Percentiles rank a stretch among this genome's conserved stretches.
These are phyloP conservation scores for Caligus rogercresseyi DNA, from an alignment of 1,140 invertebrate species.

Conservation along the genomic window DNA sequence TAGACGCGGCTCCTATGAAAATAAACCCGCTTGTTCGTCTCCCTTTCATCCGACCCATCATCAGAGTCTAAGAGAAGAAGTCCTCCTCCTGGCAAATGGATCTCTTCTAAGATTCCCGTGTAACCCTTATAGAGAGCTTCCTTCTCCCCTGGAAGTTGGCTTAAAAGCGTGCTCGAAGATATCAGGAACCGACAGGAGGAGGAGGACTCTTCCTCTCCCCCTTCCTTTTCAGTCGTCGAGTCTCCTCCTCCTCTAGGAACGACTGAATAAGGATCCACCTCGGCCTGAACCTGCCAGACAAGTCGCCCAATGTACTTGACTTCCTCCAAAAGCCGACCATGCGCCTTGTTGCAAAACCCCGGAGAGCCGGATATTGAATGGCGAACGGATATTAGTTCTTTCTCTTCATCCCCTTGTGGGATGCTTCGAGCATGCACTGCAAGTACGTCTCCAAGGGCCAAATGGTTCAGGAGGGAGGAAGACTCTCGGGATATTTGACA, in stretches of 20 bases:
- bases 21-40: neutral
- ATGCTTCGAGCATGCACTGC: neutral
- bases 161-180: neutral
- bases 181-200: neutral
- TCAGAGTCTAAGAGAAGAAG: neutral
- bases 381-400: neutral
- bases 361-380: neutral
- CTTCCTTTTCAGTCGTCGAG: neutral
- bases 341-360: neutral
- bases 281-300: neutral
- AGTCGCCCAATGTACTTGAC: neutral
- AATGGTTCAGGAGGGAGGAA: neutral
- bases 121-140: neutral
- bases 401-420: neutral
- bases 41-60: neutral
- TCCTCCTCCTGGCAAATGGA: conserved; percentile 9
- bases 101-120: conserved; percentile 1
- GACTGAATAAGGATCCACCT: neutral
- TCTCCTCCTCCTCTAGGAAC: no score
- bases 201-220: neutral
- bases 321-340: neutral
- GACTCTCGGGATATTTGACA: neutral
- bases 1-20: conserved; percentile 4
- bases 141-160: conserved; percentile 2
- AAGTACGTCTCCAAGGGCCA: neutral